These are phyloP conservation scores for Cydia strobilella DNA, from an alignment of 1,140 invertebrate genomes.

Conservation along the genomic window DNA sequence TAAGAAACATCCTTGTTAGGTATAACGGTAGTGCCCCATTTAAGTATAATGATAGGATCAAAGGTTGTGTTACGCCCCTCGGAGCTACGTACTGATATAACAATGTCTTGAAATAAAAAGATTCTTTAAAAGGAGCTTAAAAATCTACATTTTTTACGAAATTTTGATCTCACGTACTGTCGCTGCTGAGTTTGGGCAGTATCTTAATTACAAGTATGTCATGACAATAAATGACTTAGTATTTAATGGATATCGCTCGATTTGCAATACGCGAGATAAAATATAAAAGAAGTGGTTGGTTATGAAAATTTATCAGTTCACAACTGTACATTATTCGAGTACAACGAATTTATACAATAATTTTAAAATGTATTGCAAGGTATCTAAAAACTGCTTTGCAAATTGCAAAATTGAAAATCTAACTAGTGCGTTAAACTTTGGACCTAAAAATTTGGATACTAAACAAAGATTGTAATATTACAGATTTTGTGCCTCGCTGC, in stretches of 20 bases:
- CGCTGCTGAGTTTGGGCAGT: background rate
- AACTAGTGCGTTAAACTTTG: background rate
- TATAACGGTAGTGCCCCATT: too few species aligned
- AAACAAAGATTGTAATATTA: background rate
- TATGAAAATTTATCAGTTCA: slow-evolving; percentile 54
- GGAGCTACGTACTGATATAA: too few species aligned
- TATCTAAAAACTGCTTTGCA: slow-evolving; percentile 34
- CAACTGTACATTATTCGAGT: slow-evolving; percentile 38
- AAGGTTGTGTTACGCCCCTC: too few species aligned
- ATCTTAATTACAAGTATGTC: background rate
- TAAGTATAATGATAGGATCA: too few species aligned
- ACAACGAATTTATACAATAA: slow-evolving; percentile 31
- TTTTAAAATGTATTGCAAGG: slow-evolving; percentile 55
- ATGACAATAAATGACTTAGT: background rate
- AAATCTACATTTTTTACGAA: too few species aligned
- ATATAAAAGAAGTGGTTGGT: slow-evolving; percentile 56
- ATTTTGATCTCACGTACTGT: slow-evolving; percentile 21
- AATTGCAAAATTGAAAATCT: slow-evolving; percentile 29
- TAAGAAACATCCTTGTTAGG: too few species aligned
- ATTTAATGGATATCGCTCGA: background rate
- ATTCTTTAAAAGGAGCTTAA: too few species aligned
- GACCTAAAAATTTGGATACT: background rate
- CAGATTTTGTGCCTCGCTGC: slow-evolving; percentile 53
- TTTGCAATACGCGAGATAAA: slow-evolving; percentile 35
- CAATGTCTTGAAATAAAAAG: too few species aligned